Evolutionary conservation across 2,888 invertebrate genomes (phyloP), one percentile per base, ranked within the genome.

Genomic region (Trichogramma dendrolimi): DNA sequence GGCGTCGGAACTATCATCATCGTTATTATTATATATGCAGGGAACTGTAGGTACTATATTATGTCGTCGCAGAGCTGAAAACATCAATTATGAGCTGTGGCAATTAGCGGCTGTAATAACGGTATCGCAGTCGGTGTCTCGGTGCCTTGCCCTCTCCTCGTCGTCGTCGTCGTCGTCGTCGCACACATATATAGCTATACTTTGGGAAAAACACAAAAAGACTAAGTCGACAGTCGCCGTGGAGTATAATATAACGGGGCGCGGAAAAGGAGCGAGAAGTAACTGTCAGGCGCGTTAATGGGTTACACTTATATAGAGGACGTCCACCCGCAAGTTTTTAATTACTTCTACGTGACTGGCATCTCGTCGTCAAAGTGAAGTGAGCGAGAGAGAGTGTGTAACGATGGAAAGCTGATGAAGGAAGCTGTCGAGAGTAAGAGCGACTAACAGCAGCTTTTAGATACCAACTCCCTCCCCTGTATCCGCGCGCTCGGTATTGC

Each of bases 321-420:
- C 27, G 27, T 27, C 27, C 27, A 27, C 27, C 27, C 46, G 51
- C 60, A 63, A 63, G 58, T 63, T 63, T 63, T 63, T 63, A 60
- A 63, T 63, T 60, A 63, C 63, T 60, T 8, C 60, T 60, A 60
- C 60, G 60, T 63, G 60, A 63, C 58, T 60, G 60, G 63, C 63
- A 60, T 60, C 60, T 63, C 58, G 55, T 27, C 55, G 54, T 47
- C 14, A n/a, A 6, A 38, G 40, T 39, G 38, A 7, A 10, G 48
- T 59, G 38, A 5, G 46, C 27, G 27, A 14, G 2, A 27, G 27
- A 27, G 27, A 27, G 27, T 27, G 27, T 27, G 27, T 27, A 27
- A 27, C 27, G 27, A 27, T 27, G 27, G 27, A 27, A 27, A 27
- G 27, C 27, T 27, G 27, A 27, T 27, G 27, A 27, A 27, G 27